phyloP scores from a whole-genome alignment of 2,888 invertebrate genomes.

The Drosophila austrosaltans region DNA sequence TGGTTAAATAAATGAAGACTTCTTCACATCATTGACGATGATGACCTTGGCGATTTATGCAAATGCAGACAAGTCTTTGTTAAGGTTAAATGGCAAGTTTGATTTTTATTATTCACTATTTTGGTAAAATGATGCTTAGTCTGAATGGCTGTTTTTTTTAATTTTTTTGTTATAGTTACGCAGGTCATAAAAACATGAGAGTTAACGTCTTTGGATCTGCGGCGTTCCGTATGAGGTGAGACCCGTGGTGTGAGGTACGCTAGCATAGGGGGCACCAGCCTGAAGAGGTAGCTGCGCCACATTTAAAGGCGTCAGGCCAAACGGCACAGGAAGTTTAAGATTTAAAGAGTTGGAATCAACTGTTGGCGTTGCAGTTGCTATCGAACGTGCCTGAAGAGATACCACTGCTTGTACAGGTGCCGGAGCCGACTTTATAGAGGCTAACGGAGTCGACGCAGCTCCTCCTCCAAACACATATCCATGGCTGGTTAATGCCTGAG shows the following conservation, averaged over 20 bases:
- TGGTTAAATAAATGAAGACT: conserved; percentile 30
- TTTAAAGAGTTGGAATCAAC: conserved; percentile 70
- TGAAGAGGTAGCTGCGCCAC: conserved; percentile 76
- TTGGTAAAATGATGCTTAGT: conserved; percentile 47
- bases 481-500: conserved; percentile 72
- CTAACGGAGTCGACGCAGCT: conserved; percentile 40
- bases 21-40: conserved; percentile 18
- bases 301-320: conserved; percentile 75
- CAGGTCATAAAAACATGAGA: no score
- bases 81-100: conserved; percentile 70
- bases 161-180: conserved; percentile 27
- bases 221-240: conserved; percentile 80
- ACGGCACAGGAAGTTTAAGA: conserved; percentile 76
- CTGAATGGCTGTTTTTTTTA: conserved; percentile 38
- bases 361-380: conserved; percentile 23
- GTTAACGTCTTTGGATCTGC: conserved; percentile 72
- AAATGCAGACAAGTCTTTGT: conserved; percentile 39
- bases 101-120: conserved; percentile 49
- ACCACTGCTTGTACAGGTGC: conserved; percentile 11
- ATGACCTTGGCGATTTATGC: conserved; percentile 46
- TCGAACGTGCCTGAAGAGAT: conserved; percentile 43
- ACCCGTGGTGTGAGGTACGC: conserved; percentile 68
- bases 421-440: conserved; percentile 13
- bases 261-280: conserved; percentile 75
- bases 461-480: conserved; percentile 72